Base-by-base conservation (phyloP, 2,113 vertebrate genomes). In the Istiophorus platypterus region DNA sequence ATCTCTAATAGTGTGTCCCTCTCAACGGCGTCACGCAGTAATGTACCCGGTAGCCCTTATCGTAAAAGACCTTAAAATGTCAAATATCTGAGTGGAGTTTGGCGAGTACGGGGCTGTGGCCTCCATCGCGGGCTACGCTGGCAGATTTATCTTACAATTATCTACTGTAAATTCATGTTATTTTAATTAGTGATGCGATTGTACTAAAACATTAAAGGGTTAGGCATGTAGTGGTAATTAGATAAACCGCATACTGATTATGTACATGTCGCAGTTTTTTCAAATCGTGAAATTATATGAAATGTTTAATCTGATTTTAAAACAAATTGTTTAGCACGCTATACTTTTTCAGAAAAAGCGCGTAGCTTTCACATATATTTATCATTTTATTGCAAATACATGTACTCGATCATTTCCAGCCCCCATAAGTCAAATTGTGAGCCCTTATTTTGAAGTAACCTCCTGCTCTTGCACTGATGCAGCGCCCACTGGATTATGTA, bases 401-500 rank as follows among this genome's bases (percentile, higher is more conserved):
- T 47, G 4, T 52, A n/a, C 49, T 10, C 18, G 9, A 22, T n/a
- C 22, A 2, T 1, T 9, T 54, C 51, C 10, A 24, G 7, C 51
- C 11, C 10, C 52, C n/a, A 51, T 8, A n/a, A 22, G 5, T 39
- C 31, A 10, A 4, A n/a, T 4, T 45, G 8, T 15, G 2, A 69
- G 54, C 57, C 63, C 61, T 68, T 72, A 57, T 68, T 57, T 51
- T 66, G 54, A 67, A 34, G 54, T 39, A 1, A 26, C 24, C 18
- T n/a, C n/a, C n/a, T n/a, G n/a, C 12, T 49, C 0, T 59, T 12
- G 31, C 41, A 24, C 49, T n/a, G 3, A 66, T 56, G 57, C 66
- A 24, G 76, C 34, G 7, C 5, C 13, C 1, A 22, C 61, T 62
- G 24, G 15, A 22, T 85, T 73, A 76, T 29, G 76, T 81, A 74